phyloP scores from a whole-genome alignment of 1,140 invertebrate genomes.

The Pseudobourletiella spinata region DNA sequence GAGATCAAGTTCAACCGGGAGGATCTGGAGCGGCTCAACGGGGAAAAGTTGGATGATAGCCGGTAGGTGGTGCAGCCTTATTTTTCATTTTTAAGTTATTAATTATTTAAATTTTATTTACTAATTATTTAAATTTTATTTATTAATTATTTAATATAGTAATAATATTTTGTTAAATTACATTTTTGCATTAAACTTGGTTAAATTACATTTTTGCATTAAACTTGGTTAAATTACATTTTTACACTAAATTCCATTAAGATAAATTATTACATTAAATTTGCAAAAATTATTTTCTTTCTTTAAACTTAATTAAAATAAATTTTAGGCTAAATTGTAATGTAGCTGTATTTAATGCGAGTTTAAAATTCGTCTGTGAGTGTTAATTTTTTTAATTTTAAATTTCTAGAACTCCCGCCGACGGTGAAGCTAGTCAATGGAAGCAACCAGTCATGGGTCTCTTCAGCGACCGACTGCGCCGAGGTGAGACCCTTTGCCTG shows the following conservation, averaged over 20 bases:
- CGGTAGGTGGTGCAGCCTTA: slow-evolving; percentile 13
- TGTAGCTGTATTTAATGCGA: too few relatives aligned
- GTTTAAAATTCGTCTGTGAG: too few relatives aligned
- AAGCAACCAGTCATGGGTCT: slow-evolving; percentile 44
- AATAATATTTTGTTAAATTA: background rate
- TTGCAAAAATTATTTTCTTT: too few relatives aligned
- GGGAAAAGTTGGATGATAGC: slow-evolving; percentile 23
- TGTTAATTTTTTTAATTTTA: slow-evolving; percentile 5
- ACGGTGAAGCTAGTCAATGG: slow-evolving; percentile 24
- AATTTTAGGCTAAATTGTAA: too few relatives aligned
- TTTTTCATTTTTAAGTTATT: background rate
- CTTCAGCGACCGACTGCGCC: slow-evolving; percentile 60
- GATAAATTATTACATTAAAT: too few relatives aligned
- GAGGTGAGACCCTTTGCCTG: slow-evolving; percentile 41
- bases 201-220: too few relatives aligned
- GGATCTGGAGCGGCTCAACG: slow-evolving; percentile 45
- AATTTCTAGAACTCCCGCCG: slow-evolving; percentile 4
- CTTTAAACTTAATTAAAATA: too few relatives aligned
- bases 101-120: background rate
- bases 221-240: too few relatives aligned
- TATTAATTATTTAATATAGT: background rate
- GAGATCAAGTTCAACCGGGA: slow-evolving; percentile 49
- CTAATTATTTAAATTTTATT: background rate
- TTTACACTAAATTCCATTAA: too few relatives aligned
- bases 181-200: too few relatives aligned